phyloP scores from a whole-genome alignment of 2,113 vertebrate species.

The Neoarius graeffei region DNA sequence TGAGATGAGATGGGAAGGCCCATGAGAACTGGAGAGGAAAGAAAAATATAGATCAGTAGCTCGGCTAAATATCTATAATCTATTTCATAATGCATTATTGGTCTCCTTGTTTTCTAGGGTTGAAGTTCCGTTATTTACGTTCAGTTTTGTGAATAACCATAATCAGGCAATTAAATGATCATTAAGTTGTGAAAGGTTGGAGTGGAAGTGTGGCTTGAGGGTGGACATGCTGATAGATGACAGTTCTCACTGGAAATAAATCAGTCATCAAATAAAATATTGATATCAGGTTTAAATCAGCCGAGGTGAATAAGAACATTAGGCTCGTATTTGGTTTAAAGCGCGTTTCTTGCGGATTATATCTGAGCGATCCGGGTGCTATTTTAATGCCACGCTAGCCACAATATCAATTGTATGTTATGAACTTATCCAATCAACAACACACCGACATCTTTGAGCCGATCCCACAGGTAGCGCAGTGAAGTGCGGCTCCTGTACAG shows the following conservation, averaged over 20 bases:
- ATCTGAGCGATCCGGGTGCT: neutral
- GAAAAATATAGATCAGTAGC: neutral
- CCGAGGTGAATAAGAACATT: constrained; percentile 19
- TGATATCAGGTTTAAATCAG: constrained; percentile 34
- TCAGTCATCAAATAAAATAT: constrained; percentile 45
- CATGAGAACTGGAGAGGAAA: neutral
- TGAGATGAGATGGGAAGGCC: neutral
- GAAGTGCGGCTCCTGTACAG: neutral
- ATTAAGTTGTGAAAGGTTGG: constrained; percentile 40
- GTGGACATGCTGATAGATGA: constrained; percentile 50
- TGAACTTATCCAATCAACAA: neutral
- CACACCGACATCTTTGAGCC: neutral
- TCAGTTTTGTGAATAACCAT: neutral
- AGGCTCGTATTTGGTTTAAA: constrained; percentile 16
- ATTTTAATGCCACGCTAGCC: neutral
- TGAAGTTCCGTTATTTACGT: neutral
- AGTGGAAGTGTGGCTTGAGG: constrained; percentile 40
- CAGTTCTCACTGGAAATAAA: constrained; percentile 40
- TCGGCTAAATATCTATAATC: neutral
- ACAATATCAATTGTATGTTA: neutral
- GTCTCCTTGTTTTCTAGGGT: neutral
- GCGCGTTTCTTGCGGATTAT: neutral
- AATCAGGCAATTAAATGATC: constrained; percentile 36
- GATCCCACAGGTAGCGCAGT: neutral
- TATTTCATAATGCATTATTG: neutral